Conservation (phyloP, 1,140 invertebrate genomes). For the Penaeus indicus region DNA sequence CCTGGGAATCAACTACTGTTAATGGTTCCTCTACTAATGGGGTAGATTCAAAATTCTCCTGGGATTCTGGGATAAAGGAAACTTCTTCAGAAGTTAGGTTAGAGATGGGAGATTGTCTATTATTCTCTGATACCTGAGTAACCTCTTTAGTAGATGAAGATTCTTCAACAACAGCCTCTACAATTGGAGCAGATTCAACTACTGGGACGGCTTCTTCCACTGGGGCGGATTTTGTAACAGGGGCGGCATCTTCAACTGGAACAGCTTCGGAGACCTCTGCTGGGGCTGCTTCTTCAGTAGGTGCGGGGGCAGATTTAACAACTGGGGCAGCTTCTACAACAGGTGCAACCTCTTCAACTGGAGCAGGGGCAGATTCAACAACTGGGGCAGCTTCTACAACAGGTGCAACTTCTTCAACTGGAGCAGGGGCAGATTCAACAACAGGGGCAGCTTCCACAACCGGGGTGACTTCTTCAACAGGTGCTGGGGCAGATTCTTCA, state of each 20-base stretch:
- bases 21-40: conserved; percentile 46
- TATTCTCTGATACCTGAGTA: conserved; percentile 43
- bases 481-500: conserved; percentile 29
- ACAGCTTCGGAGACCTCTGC: conserved; percentile 8
- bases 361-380: not conserved
- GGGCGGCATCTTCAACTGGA: conserved; percentile 17
- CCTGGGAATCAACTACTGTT: conserved; percentile 40
- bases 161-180: conserved; percentile 17
- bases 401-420: conserved; percentile 13
- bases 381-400: conserved; percentile 1
- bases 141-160: not conserved
- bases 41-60: not conserved
- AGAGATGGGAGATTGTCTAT: conserved; percentile 27
- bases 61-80: conserved; percentile 11
- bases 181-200: conserved; percentile 25
- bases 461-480: conserved; percentile 2
- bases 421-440: conserved; percentile 9
- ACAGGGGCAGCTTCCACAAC: conserved; percentile 17
- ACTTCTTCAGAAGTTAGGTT: conserved; percentile 31
- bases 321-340: conserved; percentile 5
- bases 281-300: not conserved
- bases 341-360: not conserved
- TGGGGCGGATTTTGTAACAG: too few species aligned
- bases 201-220: not conserved
- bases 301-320: conserved; percentile 10